Percentiles rank a stretch among this genome's conserved stretches.
phyloP scores from a whole-genome alignment of 2,113 vertebrate genomes.

The Eptesicus fuscus region DNA sequence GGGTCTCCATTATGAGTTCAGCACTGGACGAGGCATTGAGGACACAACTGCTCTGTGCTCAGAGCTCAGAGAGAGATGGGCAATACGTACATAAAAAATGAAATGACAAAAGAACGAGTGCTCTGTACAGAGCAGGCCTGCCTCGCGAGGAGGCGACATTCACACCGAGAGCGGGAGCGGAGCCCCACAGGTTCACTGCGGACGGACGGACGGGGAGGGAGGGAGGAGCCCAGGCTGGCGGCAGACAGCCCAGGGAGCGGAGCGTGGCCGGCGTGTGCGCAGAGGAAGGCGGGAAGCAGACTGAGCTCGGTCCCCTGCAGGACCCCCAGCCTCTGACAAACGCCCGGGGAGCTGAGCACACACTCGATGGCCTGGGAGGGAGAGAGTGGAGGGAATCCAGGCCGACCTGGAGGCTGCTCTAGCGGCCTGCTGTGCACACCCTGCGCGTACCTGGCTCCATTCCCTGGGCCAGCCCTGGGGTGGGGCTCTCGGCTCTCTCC shows the following conservation, averaged over 20 bases:
- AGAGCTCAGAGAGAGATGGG: neutral
- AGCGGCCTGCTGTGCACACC: neutral
- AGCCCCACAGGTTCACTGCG: neutral
- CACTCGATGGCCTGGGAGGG: neutral
- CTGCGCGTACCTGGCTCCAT: conserved; percentile 91
- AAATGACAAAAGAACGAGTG: neutral
- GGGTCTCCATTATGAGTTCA: neutral
- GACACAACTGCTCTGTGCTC: neutral
- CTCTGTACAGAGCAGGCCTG: neutral
- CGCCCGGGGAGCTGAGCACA: neutral
- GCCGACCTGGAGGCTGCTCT: neutral
- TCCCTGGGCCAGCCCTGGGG: conserved; percentile 92
- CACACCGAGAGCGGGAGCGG: neutral
- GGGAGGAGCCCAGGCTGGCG: neutral
- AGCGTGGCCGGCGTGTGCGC: rapidly evolving
- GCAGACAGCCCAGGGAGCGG: neutral
- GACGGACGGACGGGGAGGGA: neutral
- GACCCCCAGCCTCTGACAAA: neutral
- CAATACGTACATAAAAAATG: neutral
- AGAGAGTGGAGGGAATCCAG: neutral
- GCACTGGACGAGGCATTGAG: neutral
- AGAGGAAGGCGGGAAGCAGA: neutral
- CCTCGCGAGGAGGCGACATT: neutral
- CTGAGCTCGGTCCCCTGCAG: neutral
- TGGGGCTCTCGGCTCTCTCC: conserved; percentile 93